Evolutionary conservation across 2,797 vertebrate species (phyloP).

Genomic region (Sebastes oblongus): DNA sequence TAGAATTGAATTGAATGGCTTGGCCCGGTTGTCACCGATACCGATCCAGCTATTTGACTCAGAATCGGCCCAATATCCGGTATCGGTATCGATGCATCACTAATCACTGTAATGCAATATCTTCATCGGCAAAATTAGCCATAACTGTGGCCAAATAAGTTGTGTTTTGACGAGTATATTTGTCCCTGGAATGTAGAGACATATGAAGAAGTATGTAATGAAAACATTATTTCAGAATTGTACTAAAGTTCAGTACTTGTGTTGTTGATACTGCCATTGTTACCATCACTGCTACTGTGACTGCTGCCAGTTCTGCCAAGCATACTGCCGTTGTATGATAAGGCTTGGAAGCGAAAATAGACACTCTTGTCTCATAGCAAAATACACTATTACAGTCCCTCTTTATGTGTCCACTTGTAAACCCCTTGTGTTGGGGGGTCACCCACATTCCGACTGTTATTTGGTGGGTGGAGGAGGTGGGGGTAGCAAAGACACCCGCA

Average conservation of each 20-base stretch:
- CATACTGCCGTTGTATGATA: slow-evolving; percentile 6
- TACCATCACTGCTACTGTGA: not conserved
- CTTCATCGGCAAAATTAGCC: not conserved
- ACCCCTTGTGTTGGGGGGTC: slow-evolving; percentile 53
- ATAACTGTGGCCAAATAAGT: not conserved
- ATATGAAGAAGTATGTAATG: not conserved
- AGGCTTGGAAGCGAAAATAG: slow-evolving; percentile 40
- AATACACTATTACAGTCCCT: slow-evolving; percentile 51
- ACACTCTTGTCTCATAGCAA: slow-evolving; percentile 49
- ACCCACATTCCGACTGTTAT: slow-evolving; percentile 58
- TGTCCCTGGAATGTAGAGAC: not conserved
- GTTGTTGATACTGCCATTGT: not conserved
- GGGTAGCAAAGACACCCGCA: slow-evolving; percentile 66
- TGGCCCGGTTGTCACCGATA: too few relatives aligned
- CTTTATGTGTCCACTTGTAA: slow-evolving; percentile 72
- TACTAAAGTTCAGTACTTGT: not conserved
- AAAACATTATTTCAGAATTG: not conserved
- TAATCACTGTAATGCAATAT: not conserved
- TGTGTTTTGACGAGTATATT: not conserved
- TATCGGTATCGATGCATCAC: too few relatives aligned
- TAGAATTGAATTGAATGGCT: fast-evolving
- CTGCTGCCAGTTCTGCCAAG: not conserved
- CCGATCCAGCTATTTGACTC: too few relatives aligned
- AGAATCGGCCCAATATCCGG: too few relatives aligned
- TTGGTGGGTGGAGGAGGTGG: slow-evolving; percentile 55